Evolutionary conservation across 2,888 invertebrate genomes (phyloP), one percentile per base, ranked within the genome.

Genomic region (Euplagia quadripunctaria): DNA sequence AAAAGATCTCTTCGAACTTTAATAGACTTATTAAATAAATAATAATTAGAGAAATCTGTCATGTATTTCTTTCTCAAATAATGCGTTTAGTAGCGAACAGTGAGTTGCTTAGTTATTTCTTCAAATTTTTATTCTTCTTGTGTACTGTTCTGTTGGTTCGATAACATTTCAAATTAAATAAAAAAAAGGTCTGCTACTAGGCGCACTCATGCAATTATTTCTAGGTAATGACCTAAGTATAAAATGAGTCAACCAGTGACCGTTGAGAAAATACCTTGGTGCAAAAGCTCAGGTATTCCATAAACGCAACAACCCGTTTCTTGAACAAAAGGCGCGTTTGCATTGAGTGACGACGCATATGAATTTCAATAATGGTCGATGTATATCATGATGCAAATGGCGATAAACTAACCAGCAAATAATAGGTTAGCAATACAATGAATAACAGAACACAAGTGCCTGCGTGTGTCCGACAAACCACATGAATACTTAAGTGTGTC

Each of bases 251-350:
- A 87, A 73, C 73, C 77, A 79, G 72, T 83, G 79, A 81, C 78
- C 80, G 80, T 84, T 85, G 83, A 84, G 85, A 85, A 86, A 89
- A 88, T 85, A 86, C 85, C 85, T 88, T 83, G 82, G 84, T 85
- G 87, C 83, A 86, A 88, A 88, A 81, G 65, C 76, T 64, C 68
- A 76, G 70, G 71, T 71, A 72, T 20, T 42, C n/a, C 70, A 79
- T 76, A 73, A 82, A 77, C 76, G 58, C 61, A 82, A 76, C 82
- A 81, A 84, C 80, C 84, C 82, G 83, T 83, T 80, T 82, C 75
- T 84, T 80, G 74, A 86, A 87, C 87, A 88, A 89, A 87, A 86
- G 85, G 79, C 81, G 77, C 77, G 87, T 90, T 90, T 86, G 84
- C 88, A 88, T 89, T 83, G 76, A 80, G 79, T 83, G 83, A 79